phyloP scores from a whole-genome alignment of 1,140 invertebrate species.

The Anoplophora glabripennis region DNA sequence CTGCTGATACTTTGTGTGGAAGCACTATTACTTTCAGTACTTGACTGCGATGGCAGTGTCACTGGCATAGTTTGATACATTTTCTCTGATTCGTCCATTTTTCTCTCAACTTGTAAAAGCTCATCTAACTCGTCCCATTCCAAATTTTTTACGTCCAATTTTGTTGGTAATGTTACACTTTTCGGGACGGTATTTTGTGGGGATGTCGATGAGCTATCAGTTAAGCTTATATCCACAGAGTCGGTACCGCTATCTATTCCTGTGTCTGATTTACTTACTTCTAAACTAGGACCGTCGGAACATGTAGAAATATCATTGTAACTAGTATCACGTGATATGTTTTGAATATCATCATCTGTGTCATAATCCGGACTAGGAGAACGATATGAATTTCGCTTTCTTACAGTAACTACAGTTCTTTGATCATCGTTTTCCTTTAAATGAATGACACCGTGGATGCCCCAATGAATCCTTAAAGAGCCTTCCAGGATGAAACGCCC shows the following conservation, averaged over 20 bases:
- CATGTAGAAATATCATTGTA: slow-evolving; percentile 43
- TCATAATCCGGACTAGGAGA: slow-evolving; percentile 42
- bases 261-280: slow-evolving; percentile 12
- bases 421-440: slow-evolving; percentile 86
- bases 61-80: slow-evolving; percentile 71
- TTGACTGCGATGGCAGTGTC: slow-evolving; percentile 58
- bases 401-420: slow-evolving; percentile 66
- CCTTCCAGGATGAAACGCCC: slow-evolving; percentile 76
- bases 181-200: slow-evolving; percentile 46
- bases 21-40: slow-evolving; percentile 46
- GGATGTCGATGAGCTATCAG: slow-evolving; percentile 28
- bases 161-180: slow-evolving; percentile 64
- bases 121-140: slow-evolving; percentile 72
- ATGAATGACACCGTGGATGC: slow-evolving; percentile 78
- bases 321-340: slow-evolving; percentile 44
- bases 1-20: slow-evolving; percentile 22
- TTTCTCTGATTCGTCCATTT: slow-evolving; percentile 63
- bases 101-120: slow-evolving; percentile 66
- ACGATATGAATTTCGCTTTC: slow-evolving; percentile 68
- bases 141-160: slow-evolving; percentile 63
- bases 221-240: slow-evolving; percentile 31
- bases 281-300: slow-evolving; percentile 27
- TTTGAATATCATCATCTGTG: slow-evolving; percentile 44
- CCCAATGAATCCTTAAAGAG: slow-evolving; percentile 80
- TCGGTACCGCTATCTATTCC: slow-evolving; percentile 41